A percentile compares a stretch with the other conserved stretches of the same genome.
These are phyloP conservation scores for Epinephelus awoara DNA, from an alignment of 2,797 vertebrate species.

Conservation along the genomic window DNA sequence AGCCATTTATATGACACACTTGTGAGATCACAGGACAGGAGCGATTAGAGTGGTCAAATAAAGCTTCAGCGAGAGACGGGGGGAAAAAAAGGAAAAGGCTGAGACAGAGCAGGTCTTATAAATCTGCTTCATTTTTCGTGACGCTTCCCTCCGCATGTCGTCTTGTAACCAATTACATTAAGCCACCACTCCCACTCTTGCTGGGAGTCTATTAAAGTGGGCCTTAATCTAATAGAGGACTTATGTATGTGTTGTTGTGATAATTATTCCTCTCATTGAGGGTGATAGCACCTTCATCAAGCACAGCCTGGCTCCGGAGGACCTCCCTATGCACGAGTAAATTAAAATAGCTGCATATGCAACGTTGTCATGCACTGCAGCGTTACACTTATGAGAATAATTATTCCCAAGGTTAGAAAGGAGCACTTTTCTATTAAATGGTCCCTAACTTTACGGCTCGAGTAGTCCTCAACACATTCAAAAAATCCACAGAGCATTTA, in stretches of 20 bases:
- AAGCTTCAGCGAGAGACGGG: slow-evolving; percentile 59
- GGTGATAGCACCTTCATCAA: slow-evolving; percentile 83
- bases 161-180: slow-evolving; percentile 82
- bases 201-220: slow-evolving; percentile 79
- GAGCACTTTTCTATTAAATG: slow-evolving; percentile 63
- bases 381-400: slow-evolving; percentile 54
- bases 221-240: slow-evolving; percentile 80
- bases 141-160: slow-evolving; percentile 57
- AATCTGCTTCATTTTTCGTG: slow-evolving; percentile 68
- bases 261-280: slow-evolving; percentile 83
- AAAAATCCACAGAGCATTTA: slow-evolving; percentile 48
- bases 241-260: slow-evolving; percentile 80
- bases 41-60: slow-evolving; percentile 82
- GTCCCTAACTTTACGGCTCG: slow-evolving; percentile 55
- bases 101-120: slow-evolving; percentile 51
- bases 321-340: slow-evolving; percentile 68
- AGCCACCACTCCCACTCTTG: slow-evolving; percentile 70
- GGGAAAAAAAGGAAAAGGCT: background rate
- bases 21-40: slow-evolving; percentile 80
- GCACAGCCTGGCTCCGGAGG: slow-evolving; percentile 53
- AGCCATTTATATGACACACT: slow-evolving; percentile 83
- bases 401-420: slow-evolving; percentile 57
- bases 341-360: slow-evolving; percentile 72
- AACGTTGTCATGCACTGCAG: slow-evolving; percentile 51
- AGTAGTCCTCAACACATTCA: slow-evolving; percentile 18